These are phyloP conservation scores for Planococcus citri DNA, from an alignment of 1,140 invertebrate genomes.

Conservation along the genomic window DNA sequence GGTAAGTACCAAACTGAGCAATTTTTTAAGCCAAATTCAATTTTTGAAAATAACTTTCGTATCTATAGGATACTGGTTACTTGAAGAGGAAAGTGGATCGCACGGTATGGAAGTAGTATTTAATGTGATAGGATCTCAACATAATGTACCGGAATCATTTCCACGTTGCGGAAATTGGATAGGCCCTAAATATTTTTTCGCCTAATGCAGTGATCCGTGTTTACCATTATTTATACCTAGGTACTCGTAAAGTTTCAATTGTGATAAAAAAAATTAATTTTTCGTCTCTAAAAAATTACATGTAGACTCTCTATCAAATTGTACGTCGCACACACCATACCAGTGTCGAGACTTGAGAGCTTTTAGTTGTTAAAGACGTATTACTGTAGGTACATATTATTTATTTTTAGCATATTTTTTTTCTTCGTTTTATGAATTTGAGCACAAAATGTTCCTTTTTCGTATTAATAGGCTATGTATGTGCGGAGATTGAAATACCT, in stretches of 20 bases:
- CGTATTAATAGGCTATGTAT: too few species aligned
- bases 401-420: too few species aligned
- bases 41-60: neutral
- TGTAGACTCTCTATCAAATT: too few species aligned
- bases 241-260: neutral
- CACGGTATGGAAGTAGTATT: neutral
- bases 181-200: constrained; percentile 7
- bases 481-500: too few species aligned
- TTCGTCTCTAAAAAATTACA: too few species aligned
- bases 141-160: neutral
- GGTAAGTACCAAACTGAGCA: neutral
- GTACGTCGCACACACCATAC: too few species aligned
- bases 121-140: neutral
- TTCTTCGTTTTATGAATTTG: too few species aligned
- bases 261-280: neutral
- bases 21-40: neutral
- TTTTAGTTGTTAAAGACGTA: too few species aligned
- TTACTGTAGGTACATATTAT: too few species aligned
- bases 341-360: too few species aligned
- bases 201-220: neutral
- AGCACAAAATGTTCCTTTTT: too few species aligned
- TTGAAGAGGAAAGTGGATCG: neutral
- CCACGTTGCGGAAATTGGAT: constrained; percentile 1
- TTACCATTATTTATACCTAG: neutral
- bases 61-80: neutral